A percentile compares a stretch with the other conserved stretches of the same genome.
phyloP scores from a whole-genome alignment of 2,113 vertebrate genomes.

The Siniperca knerii region DNA sequence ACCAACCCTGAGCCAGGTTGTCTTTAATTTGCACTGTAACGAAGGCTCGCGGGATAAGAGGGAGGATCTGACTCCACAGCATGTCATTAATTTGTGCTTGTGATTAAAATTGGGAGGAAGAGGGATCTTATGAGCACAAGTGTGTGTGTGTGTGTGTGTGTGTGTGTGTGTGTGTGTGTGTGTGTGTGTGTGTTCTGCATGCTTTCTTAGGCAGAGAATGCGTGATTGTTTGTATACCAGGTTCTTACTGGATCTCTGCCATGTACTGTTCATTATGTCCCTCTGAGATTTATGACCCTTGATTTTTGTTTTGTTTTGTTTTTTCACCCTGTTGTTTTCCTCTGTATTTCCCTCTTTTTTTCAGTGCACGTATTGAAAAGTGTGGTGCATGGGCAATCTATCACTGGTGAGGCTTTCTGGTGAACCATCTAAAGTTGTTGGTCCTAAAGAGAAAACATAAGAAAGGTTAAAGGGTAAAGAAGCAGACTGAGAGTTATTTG shows the following conservation, averaged over 20 bases:
- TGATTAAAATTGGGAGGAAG: constrained; percentile 53
- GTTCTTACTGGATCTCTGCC: constrained; percentile 46
- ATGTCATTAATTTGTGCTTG: constrained; percentile 63
- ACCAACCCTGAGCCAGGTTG: constrained; percentile 39
- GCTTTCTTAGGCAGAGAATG: neutral
- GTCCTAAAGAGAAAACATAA: constrained; percentile 27
- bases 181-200: constrained; percentile 22
- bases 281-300: constrained; percentile 44
- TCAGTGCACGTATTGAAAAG: constrained; percentile 5
- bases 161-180: constrained; percentile 7
- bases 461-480: neutral
- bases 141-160: constrained; percentile 10
- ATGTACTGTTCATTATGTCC: constrained; percentile 48
- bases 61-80: constrained; percentile 38
- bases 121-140: neutral
- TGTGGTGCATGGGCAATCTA: constrained; percentile 5
- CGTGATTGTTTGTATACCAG: constrained; percentile 42
- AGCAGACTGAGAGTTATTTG: constrained; percentile 41
- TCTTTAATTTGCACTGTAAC: constrained; percentile 59
- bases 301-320: no score
- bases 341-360: neutral
- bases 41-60: constrained; percentile 45
- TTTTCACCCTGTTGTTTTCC: constrained; percentile 21
- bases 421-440: constrained; percentile 47
- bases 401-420: constrained; percentile 12